Evolutionary conservation across 1,140 invertebrate genomes (phyloP), one percentile per base, ranked within the genome.

Genomic region (Amyelois transitella): DNA sequence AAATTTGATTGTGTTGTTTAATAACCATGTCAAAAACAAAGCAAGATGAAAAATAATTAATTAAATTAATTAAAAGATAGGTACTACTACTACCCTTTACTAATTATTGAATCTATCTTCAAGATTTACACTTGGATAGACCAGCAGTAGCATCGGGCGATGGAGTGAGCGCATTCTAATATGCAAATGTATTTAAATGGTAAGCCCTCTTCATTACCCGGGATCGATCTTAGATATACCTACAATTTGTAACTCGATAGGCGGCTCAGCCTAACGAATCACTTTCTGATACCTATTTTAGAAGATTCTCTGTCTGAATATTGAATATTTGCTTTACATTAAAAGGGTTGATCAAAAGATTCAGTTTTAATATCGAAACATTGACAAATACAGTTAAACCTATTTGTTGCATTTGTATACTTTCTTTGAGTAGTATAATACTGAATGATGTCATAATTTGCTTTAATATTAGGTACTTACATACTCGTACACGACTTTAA

Each of bases 121-220:
- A 38, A 38, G 32, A 38, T 38, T 12, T 38, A 14, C 3, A 38
- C 32, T 38, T 54, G 51, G 47, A 21, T 14, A 43, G 55, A 65
- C 53, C 60, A 63, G 62, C 49, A 53, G 58, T 56, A 43, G 45
- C 43, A 57, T 47, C 49, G 52, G 65, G 44, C 68, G 71, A 75
- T 75, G 75, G 80, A 79, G 67, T 66, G 73, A 75, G 73, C 81
- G 79, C 81, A 81, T 84, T 84, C 84, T 83, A 84, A 84, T 86
- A 87, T 87, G 84, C 82, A 83, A 87, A 87, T 87, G 77, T 87
- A 87, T 87, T 87, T 86, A 87, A 87, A 87, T 87, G 76, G 71
- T 78, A 77, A 87, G 73, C 81, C 81, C 82, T 87, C 84, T 87
- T 87, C 84, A 86, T 86, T 87, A 87, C 81, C 65, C 55, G 68